Percentiles rank a stretch among this genome's conserved stretches.
Conservation (phyloP, 2,888 invertebrate genomes). For the Lampropteryx suffumata region DNA sequence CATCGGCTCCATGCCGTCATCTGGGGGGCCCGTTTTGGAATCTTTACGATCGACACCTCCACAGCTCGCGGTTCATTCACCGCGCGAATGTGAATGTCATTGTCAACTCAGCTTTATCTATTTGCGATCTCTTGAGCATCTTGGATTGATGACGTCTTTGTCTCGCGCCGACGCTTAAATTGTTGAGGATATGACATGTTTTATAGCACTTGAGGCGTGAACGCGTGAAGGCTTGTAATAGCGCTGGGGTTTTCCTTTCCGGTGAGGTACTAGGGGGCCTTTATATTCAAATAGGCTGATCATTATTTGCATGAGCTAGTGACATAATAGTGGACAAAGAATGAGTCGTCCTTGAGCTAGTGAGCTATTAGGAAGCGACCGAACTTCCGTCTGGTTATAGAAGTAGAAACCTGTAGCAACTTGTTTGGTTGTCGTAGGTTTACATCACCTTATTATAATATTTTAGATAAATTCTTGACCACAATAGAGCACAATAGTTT, state of each 20-base stretch:
- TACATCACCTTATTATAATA: too few species aligned
- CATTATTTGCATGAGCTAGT: conserved; percentile 37
- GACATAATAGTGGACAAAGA: conserved; percentile 25
- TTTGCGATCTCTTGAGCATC: conserved; percentile 44
- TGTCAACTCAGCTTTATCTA: conserved; percentile 62
- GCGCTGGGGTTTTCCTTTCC: conserved; percentile 24
- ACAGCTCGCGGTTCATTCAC: conserved; percentile 76
- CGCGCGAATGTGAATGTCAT: conserved; percentile 59
- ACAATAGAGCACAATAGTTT: too few species aligned
- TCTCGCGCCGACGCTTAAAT: conserved; percentile 12
- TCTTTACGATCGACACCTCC: conserved; percentile 78
- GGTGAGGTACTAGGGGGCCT: conserved; percentile 16
- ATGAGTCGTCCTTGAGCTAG: conserved; percentile 16
- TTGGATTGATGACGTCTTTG: conserved; percentile 39
- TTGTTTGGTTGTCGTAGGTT: background rate
- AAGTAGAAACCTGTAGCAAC: conserved; percentile 4
- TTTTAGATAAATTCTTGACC: too few species aligned
- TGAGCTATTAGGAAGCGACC: conserved; percentile 8
- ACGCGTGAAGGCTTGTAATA: conserved; percentile 4
- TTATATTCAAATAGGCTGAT: conserved; percentile 41
- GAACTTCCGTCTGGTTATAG: background rate
- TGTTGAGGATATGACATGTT: conserved; percentile 16
- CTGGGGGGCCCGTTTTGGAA: conserved; percentile 70
- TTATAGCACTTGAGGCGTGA: conserved; percentile 7
- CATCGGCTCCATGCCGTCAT: conserved; percentile 64